These are phyloP conservation scores for Manis pentadactyla DNA, from an alignment of 2,797 vertebrate genomes.

Conservation along the genomic window DNA sequence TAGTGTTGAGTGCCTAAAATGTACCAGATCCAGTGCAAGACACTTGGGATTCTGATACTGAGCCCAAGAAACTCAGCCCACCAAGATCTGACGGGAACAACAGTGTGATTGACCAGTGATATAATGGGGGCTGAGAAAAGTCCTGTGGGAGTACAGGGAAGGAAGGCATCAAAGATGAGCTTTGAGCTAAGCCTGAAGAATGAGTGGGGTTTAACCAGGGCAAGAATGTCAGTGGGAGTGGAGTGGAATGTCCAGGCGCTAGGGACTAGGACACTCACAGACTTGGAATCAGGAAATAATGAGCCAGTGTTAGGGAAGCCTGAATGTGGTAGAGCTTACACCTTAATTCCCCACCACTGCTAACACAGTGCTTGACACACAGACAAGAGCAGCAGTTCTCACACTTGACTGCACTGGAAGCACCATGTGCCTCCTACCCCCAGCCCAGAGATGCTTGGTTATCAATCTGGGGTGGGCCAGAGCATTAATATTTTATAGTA, in stretches of 20 bases:
- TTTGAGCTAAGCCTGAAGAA: not conserved
- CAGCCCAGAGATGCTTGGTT: not conserved
- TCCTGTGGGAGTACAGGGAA: not conserved
- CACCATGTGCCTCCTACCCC: rapidly evolving
- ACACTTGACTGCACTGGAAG: not conserved
- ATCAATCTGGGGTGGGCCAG: not conserved
- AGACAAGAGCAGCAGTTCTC: not conserved
- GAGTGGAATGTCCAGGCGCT: not conserved
- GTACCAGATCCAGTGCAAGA: not conserved
- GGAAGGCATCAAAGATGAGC: not conserved
- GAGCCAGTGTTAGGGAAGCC: not conserved
- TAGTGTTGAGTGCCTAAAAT: not conserved
- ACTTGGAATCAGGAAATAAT: not conserved
- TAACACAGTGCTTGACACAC: not conserved
- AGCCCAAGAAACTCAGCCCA: not conserved
- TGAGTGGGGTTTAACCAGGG: not conserved
- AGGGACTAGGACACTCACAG: not conserved
- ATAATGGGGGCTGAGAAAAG: not conserved
- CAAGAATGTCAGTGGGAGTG: not conserved
- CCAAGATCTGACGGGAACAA: not conserved
- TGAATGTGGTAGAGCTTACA: not conserved
- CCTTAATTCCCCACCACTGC: not conserved
- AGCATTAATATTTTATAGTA: not conserved
- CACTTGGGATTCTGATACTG: not conserved
- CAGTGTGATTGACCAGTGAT: not conserved